Evolutionary conservation across 2,797 vertebrate genomes (phyloP).

Genomic region (Anableps anableps): DNA sequence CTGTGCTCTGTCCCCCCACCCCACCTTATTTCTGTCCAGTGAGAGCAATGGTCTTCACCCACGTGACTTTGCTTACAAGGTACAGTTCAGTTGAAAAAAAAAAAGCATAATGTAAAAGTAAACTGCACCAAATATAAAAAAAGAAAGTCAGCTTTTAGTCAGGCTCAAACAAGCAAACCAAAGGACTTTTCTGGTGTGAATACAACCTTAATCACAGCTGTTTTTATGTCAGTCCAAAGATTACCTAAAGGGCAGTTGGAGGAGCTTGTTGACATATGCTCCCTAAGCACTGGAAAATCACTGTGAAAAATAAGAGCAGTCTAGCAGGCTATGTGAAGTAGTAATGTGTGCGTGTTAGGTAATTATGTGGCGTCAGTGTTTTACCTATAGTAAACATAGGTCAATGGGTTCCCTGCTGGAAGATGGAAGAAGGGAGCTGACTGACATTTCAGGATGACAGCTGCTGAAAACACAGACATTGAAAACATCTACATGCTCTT

Average conservation of each 20-base stretch:
- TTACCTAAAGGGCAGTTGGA: not conserved
- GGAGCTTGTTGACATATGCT: conserved; percentile 2
- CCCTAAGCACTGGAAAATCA: not conserved
- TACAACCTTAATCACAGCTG: too few species aligned
- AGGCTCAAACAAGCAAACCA: too few species aligned
- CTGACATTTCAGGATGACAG: not conserved
- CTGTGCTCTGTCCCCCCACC: too few species aligned
- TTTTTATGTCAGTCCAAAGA: not conserved
- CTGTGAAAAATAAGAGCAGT: not conserved
- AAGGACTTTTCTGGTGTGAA: too few species aligned
- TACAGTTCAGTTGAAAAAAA: too few species aligned
- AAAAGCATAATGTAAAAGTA: too few species aligned
- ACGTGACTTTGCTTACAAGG: too few species aligned
- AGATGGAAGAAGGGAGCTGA: not conserved
- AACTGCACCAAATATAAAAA: too few species aligned
- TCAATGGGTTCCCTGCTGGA: not conserved
- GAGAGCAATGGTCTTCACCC: too few species aligned
- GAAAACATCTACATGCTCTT: not conserved
- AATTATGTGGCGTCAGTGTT: not conserved
- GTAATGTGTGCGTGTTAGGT: not conserved
- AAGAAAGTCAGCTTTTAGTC: too few species aligned
- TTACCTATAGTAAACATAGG: not conserved
- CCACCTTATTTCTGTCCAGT: too few species aligned
- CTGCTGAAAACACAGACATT: not conserved
- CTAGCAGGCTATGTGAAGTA: not conserved